These are phyloP conservation scores for Danaus plexippus DNA, from an alignment of 1,140 invertebrate genomes.

Conservation along the genomic window DNA sequence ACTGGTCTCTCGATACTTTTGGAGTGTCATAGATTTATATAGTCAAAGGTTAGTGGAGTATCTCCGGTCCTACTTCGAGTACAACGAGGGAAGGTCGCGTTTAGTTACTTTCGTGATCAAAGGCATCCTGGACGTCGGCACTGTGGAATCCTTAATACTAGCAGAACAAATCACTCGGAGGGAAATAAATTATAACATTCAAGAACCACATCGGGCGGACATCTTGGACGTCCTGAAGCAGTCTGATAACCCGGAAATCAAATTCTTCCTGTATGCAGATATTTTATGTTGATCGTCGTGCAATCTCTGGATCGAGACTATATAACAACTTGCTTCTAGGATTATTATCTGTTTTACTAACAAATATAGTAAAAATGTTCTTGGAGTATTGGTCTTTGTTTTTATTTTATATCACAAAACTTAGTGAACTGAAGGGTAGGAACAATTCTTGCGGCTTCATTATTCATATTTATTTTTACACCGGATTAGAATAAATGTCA, in stretches of 20 bases:
- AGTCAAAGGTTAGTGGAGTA: slow-evolving; percentile 21
- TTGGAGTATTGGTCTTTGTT: no score
- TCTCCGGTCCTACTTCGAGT: slow-evolving; percentile 21
- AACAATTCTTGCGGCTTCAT: no score
- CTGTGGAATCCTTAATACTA: slow-evolving; percentile 23
- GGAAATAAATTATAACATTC: slow-evolving; percentile 7
- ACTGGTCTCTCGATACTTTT: slow-evolving; percentile 32
- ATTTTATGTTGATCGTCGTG: not conserved
- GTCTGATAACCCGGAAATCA: slow-evolving; percentile 19
- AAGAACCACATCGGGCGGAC: slow-evolving; percentile 8
- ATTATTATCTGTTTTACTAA: no score
- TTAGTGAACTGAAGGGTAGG: no score
- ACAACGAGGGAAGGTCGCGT: slow-evolving; percentile 6
- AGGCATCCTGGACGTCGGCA: slow-evolving; percentile 27
- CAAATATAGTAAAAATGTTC: no score
- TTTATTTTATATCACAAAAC: no score
- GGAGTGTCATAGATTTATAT: slow-evolving; percentile 37
- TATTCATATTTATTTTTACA: no score
- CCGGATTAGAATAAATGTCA: no score
- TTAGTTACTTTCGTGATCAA: slow-evolving; percentile 28
- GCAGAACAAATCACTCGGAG: slow-evolving; percentile 22
- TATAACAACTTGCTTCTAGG: no score
- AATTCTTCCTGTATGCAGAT: slow-evolving; percentile 23
- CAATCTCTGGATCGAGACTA: no score
- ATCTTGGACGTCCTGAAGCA: slow-evolving; percentile 21